Evolutionary conservation across 2,113 vertebrate species (phyloP).

Genomic region (Odontesthes bonariensis): DNA sequence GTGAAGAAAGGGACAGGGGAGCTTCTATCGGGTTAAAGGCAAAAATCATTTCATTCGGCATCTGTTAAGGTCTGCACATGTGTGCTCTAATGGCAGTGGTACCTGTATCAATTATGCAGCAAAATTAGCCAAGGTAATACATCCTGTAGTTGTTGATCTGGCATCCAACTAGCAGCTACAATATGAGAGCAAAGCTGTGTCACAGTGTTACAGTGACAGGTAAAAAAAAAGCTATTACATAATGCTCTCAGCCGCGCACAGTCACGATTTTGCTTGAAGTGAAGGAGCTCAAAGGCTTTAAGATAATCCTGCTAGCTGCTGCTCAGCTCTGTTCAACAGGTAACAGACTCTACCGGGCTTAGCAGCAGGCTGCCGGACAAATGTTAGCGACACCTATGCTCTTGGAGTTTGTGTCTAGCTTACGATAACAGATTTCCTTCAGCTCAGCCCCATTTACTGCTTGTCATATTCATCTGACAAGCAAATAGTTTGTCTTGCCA

Average conservation of each 20-base stretch:
- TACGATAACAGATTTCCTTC: neutral
- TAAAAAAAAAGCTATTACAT: neutral
- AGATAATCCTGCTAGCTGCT: constrained; percentile 8
- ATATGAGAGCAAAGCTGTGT: neutral
- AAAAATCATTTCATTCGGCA: neutral
- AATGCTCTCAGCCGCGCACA: neutral
- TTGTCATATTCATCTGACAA: constrained; percentile 22
- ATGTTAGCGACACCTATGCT: neutral
- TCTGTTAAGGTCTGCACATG: neutral
- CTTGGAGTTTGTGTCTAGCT: neutral
- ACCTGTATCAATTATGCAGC: neutral
- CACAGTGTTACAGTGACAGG: neutral
- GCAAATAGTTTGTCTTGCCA: constrained; percentile 14
- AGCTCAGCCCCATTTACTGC: neutral
- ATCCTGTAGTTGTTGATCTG: neutral
- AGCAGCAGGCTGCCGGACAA: neutral
- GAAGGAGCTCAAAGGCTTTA: neutral
- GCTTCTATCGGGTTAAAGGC: no score
- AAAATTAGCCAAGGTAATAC: neutral
- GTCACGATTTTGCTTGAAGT: neutral
- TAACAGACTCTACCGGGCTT: neutral
- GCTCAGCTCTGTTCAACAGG: constrained; percentile 4
- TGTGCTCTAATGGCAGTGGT: neutral
- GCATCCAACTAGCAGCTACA: neutral
- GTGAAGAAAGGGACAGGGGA: neutral